Evolutionary conservation across 2,113 vertebrate genomes (phyloP).

Genomic region (Etheostoma cragini): DNA sequence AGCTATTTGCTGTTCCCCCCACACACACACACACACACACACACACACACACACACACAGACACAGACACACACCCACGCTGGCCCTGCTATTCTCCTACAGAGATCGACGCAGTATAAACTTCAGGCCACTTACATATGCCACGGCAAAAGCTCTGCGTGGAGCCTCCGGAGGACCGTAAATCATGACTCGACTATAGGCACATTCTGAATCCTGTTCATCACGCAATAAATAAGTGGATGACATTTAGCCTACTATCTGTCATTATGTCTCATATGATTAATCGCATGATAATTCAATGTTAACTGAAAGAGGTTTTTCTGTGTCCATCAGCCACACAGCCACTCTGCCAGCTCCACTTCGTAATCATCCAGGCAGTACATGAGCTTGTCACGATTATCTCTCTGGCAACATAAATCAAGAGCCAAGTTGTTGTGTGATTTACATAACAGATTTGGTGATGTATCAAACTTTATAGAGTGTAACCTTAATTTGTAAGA

Average conservation of each 20-base stretch:
- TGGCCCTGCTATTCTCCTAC: no score
- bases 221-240: conserved; percentile 16
- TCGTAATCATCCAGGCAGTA: conserved; percentile 58
- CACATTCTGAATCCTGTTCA: conserved; percentile 34
- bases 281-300: conserved; percentile 61
- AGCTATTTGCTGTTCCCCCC: no score
- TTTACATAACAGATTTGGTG: conserved; percentile 72
- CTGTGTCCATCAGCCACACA: conserved; percentile 45
- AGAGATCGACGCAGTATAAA: no score
- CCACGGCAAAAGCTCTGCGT: no score
- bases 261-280: conserved; percentile 56
- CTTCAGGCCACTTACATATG: no score
- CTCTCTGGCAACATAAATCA: conserved; percentile 70
- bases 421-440: conserved; percentile 55
- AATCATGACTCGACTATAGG: background rate
- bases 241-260: conserved; percentile 54
- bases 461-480: conserved; percentile 72
- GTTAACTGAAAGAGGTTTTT: conserved; percentile 31
- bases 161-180: no score
- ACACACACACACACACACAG: no score
- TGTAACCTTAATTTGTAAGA: conserved; percentile 56
- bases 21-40: no score
- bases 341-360: conserved; percentile 46
- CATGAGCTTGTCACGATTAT: conserved; percentile 62
- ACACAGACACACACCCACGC: no score